These are phyloP conservation scores for Etheostoma cragini DNA, from an alignment of 2,113 vertebrate genomes.

Conservation along the genomic window DNA sequence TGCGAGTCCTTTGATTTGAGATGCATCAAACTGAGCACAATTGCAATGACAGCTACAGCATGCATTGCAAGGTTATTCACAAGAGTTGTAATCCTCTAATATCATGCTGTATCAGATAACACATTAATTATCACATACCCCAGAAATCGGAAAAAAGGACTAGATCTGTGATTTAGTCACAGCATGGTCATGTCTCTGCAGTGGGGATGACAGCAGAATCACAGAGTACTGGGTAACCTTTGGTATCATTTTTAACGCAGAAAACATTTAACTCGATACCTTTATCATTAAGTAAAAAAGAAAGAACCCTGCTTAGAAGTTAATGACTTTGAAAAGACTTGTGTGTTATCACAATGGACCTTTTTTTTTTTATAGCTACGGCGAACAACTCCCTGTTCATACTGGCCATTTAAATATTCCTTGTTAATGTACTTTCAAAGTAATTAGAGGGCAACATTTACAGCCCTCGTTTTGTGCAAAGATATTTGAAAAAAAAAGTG, in stretches of 20 bases:
- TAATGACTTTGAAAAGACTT: neutral
- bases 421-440: neutral
- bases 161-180: conserved; percentile 64
- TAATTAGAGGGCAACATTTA: neutral
- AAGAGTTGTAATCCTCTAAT: conserved; percentile 57
- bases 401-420: neutral
- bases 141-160: conserved; percentile 45
- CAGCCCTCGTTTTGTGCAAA: neutral
- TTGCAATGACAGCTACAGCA: conserved; percentile 41
- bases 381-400: neutral
- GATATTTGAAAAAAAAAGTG: neutral
- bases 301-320: conserved; percentile 15
- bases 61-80: conserved; percentile 54
- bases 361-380: neutral
- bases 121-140: conserved; percentile 69
- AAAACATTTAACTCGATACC: conserved; percentile 32
- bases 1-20: conserved; percentile 50
- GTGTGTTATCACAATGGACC: neutral
- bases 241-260: conserved; percentile 42
- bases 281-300: conserved; percentile 13
- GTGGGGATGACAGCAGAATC: conserved; percentile 34
- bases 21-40: conserved; percentile 57
- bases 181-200: conserved; percentile 52
- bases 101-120: conserved; percentile 64
- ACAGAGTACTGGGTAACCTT: conserved; percentile 7